Conservation (phyloP, 2,113 vertebrate genomes). For the Calidris pygmaea region DNA sequence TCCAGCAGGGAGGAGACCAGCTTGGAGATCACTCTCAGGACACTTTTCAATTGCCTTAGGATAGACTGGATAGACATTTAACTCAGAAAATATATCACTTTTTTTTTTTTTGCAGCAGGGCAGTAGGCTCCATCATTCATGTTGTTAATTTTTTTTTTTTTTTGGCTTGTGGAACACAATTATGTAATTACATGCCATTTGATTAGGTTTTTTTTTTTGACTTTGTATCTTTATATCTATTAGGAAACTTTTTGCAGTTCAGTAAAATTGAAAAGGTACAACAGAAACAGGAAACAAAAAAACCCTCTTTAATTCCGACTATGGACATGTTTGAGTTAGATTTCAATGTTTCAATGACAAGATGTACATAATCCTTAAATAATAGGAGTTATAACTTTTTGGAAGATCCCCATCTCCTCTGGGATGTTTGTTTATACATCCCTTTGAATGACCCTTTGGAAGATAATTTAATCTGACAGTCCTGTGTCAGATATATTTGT, state of each 20-base stretch:
- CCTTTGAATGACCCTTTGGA: not conserved
- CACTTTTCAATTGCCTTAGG: not conserved
- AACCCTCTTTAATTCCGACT: not conserved
- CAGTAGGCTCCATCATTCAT: not conserved
- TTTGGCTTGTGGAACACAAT: not conserved
- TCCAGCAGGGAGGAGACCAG: not conserved
- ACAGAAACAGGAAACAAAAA: not conserved
- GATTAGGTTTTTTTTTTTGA: not conserved
- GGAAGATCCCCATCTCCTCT: not conserved
- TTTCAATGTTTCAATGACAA: not conserved
- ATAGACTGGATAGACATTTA: not conserved
- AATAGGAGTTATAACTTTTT: not conserved
- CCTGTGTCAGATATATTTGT: not conserved
- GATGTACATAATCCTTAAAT: not conserved
- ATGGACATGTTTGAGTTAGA: not conserved
- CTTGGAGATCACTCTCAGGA: not conserved
- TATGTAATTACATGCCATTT: not conserved
- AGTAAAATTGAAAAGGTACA: not conserved
- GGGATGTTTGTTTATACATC: not conserved
- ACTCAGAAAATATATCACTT: not conserved
- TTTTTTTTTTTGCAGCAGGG: not conserved
- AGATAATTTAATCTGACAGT: slow-evolving; percentile 19
- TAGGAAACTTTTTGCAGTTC: not conserved
- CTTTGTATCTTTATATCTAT: not conserved
- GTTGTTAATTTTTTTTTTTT: no score